These are phyloP conservation scores for Lissocephala sabroskyi DNA, from an alignment of 2,888 invertebrate genomes.

Conservation along the genomic window DNA sequence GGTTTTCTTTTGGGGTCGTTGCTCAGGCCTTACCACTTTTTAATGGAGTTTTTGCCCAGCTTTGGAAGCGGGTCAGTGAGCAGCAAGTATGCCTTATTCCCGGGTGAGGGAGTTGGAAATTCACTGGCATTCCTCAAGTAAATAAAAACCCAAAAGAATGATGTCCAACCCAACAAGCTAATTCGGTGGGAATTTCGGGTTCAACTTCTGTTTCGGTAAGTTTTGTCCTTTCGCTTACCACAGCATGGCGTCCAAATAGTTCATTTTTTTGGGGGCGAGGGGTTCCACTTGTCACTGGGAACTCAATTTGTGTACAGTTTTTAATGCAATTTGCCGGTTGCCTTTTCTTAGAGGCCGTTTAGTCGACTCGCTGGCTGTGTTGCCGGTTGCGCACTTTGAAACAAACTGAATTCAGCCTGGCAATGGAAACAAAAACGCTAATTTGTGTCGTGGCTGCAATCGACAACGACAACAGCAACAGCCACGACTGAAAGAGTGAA, in stretches of 20 bases:
- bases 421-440: constrained; percentile 16
- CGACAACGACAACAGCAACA: constrained; percentile 3
- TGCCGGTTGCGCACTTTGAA: constrained; percentile 49
- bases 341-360: not conserved
- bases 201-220: no score
- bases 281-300: not conserved
- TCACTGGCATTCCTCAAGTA: no score
- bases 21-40: no score
- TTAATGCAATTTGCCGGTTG: not conserved
- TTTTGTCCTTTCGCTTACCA: constrained; percentile 45
- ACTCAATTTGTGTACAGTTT: not conserved
- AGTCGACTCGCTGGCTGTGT: constrained; percentile 33
- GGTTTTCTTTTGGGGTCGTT: no score
- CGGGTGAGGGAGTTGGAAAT: no score
- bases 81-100: no score
- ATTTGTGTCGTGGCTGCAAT: constrained; percentile 27
- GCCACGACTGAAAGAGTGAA: not conserved
- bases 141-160: no score
- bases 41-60: constrained; percentile 24
- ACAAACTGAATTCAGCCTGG: constrained; percentile 44
- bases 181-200: no score
- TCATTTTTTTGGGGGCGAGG: constrained; percentile 34
- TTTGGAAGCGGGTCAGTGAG: constrained; percentile 1
- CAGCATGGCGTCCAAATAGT: constrained; percentile 64
- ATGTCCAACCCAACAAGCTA: no score